A percentile compares a stretch with the other conserved stretches of the same genome.
Evolutionary conservation across 2,888 invertebrate species (phyloP).

Genomic region (Drosophila nigricruria): DNA sequence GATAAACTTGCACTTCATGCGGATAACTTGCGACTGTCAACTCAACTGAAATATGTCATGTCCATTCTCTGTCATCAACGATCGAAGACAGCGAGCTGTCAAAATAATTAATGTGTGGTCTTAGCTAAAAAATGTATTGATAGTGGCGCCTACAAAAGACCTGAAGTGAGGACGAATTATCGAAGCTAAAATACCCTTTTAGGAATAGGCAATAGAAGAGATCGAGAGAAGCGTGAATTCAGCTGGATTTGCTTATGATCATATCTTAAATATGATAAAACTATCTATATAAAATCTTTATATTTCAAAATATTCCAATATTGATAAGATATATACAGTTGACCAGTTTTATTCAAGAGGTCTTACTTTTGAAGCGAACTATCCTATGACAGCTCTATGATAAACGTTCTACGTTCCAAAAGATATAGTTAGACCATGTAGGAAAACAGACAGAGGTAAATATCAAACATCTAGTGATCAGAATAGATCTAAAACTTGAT

Average conservation of each 20-base stretch:
- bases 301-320: neutral
- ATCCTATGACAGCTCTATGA: neutral
- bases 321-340: neutral
- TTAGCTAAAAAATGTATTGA: slow-evolving; percentile 16
- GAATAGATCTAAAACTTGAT: neutral
- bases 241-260: neutral
- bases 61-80: slow-evolving; percentile 18
- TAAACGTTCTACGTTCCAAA: neutral
- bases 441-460: neutral
- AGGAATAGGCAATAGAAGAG: neutral
- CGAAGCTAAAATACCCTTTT: slow-evolving; percentile 2
- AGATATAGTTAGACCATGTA: too few species aligned
- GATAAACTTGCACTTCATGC: slow-evolving; percentile 35
- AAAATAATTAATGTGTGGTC: slow-evolving; percentile 12
- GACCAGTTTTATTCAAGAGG: neutral
- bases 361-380: neutral
- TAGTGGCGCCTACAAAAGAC: slow-evolving; percentile 40
- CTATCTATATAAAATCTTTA: neutral
- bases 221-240: neutral
- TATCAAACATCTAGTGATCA: neutral
- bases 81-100: slow-evolving; percentile 44
- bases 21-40: slow-evolving; percentile 43
- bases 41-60: slow-evolving; percentile 18
- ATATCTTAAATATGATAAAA: neutral
- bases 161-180: neutral